Base-by-base conservation (phyloP, 2,797 vertebrate genomes). In the Toxotes lorentzi region DNA sequence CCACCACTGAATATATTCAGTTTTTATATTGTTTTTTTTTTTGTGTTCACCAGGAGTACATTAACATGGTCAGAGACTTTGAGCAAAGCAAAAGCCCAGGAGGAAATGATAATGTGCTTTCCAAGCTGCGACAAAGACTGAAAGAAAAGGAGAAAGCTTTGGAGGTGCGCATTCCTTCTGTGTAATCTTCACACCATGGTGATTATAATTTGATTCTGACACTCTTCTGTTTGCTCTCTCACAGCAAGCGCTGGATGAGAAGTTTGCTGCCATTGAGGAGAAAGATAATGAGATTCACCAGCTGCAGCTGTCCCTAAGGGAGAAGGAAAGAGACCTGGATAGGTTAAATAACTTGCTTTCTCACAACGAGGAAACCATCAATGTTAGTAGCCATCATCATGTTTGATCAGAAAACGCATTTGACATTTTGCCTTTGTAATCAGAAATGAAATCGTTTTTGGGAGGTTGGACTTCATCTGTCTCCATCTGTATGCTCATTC, bases 281-380 rank as follows among this genome's bases (percentile, higher is more conserved):
- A 96, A 96, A 72, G 96, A 96, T 82, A 96, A 96, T 73, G 94
- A 95, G 88, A 94, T 96, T 41, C 94, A 95, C 78, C 90, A 94
- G 79, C 89, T 96, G 47, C 95, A 95, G 68, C 91, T 96, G 56
- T 92, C 83, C 35, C 85, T 96, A n/a, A 90, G 95, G 27, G 96
- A 96, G 88, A 96, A 93, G 71, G 95, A 96, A 57, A 84, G 95
- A 76, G 95, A 96, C 48, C 63, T 96, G 30, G 96, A 96, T 24
- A 92, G 94, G 67, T 91, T 96, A 35, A 94, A 92, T 78, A 95
- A 95, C 87, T 79, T 96, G 62, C 92, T 95, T 38, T 80, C 92
- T 45, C 91, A 91, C 79, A 96, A 93, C 10, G 93, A 93, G 61
- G 93, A 95, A 82, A 93, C 91, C 35, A 92, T 92, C 59, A 94